Conservation (phyloP, 2,888 invertebrate genomes). For the Deilephila elpenor region DNA sequence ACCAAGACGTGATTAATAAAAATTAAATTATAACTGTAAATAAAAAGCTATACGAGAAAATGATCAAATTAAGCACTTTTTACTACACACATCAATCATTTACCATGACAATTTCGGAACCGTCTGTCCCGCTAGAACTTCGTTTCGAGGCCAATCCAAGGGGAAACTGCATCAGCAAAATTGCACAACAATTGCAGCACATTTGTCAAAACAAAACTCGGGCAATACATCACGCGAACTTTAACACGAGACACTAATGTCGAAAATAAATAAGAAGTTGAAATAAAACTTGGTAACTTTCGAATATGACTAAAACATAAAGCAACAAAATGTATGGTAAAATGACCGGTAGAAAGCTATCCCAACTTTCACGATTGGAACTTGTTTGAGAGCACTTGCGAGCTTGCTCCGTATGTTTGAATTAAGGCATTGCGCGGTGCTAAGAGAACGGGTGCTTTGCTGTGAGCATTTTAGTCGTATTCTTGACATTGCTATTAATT, state of each 20-base stretch:
- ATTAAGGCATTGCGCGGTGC: slow-evolving; percentile 32
- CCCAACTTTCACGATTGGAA: slow-evolving; percentile 59
- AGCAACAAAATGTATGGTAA: slow-evolving; percentile 37
- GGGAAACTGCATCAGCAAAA: not conserved
- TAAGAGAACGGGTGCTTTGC: not conserved
- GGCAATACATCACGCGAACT: slow-evolving; percentile 15
- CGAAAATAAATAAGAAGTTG: not conserved
- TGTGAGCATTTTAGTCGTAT: not conserved
- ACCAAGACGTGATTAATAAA: too few relatives aligned
- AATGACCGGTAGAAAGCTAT: slow-evolving; percentile 50
- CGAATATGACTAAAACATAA: slow-evolving; percentile 31
- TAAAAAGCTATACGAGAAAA: too few relatives aligned
- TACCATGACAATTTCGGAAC: not conserved
- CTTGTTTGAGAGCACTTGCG: slow-evolving; percentile 50
- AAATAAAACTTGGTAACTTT: slow-evolving; percentile 26
- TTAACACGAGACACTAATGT: not conserved
- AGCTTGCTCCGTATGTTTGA: slow-evolving; percentile 36
- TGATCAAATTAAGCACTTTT: too few relatives aligned
- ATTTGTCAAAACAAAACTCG: slow-evolving; percentile 32
- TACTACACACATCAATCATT: too few relatives aligned
- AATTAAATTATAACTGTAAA: too few relatives aligned
- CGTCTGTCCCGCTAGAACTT: not conserved
- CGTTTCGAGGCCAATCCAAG: not conserved
- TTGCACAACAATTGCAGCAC: slow-evolving; percentile 31
- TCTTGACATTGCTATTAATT: not conserved